Evolutionary conservation across 1,140 invertebrate species (phyloP).

Genomic region (Leptinotarsa lineolata): DNA sequence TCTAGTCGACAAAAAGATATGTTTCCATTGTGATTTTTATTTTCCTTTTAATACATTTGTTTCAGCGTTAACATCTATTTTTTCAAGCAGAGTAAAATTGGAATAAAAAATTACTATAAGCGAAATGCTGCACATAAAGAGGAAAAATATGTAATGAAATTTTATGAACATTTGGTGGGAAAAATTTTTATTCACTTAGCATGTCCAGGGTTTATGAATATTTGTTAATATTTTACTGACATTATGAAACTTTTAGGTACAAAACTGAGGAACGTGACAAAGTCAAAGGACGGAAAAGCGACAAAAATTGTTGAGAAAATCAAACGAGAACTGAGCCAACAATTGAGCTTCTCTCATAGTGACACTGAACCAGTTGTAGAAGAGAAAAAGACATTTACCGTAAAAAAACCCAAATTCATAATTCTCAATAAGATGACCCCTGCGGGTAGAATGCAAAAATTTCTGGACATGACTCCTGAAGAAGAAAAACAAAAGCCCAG

Average conservation of each 20-base stretch:
- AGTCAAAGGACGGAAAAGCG: conserved; percentile 42
- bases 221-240: not conserved
- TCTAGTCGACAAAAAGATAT: no score
- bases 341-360: conserved; percentile 18
- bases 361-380: not conserved
- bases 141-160: no score
- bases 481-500: conserved; percentile 36
- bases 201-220: no score
- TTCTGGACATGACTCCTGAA: conserved; percentile 44
- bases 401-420: not conserved
- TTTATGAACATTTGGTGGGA: no score
- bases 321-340: conserved; percentile 40
- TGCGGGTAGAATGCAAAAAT: conserved; percentile 40
- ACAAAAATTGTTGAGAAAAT: conserved; percentile 40
- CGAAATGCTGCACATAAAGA: no score
- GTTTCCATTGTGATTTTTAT: no score
- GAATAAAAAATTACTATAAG: no score
- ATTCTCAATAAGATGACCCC: not conserved
- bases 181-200: no score
- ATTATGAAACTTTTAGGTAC: not conserved
- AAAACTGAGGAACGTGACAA: conserved; percentile 35
- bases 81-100: no score
- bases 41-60: no score
- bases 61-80: no score
- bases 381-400: not conserved